Evolutionary conservation across 1,140 invertebrate species (phyloP), one percentile per base, ranked within the genome.

Genomic region (Frieseomelitta varia): DNA sequence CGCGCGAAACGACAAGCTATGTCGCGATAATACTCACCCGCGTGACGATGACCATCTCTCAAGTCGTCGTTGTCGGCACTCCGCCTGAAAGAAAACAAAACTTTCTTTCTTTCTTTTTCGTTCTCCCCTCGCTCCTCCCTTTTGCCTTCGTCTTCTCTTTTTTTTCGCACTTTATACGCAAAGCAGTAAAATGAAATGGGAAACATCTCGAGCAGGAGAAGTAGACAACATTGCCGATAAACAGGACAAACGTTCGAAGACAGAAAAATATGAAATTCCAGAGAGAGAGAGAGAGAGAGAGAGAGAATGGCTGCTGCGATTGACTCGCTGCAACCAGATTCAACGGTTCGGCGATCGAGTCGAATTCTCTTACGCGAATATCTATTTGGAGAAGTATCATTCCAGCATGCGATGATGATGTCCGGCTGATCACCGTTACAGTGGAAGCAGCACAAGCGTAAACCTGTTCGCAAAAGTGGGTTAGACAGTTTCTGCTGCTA

Each of bases 1-100:
- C 2, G 19, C 51, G 21, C 27, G 30, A 74, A 56, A 34, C 24
- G 73, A 56, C 53, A 34, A 74, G 15, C 53, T 63, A n/a, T n/a
- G n/a, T 63, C 27, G 19, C 19, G 24, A n/a, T 61, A 68, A 61
- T 77, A 96, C 96, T 95, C 91, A 96, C 96, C 95, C 96, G 96
- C 94, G 96, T 96, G 94, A 96, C 96, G 95, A 96, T 96, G 95
- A 96, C 96, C 96, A 96, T 96, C 94, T 95, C 94, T 95, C 91
- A 93, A 92, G 87, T 89, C 87, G 91, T 92, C 91, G 91, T 91
- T 92, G 91, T 90, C 90, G 92, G 85, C 92, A 92, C 93, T 93
- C 93, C 93, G 92, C 92, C 93, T 95, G 87, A 72, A 89, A 85
- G 19, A 87, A 75, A 79, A 71, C 11, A 61, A 72, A 72, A 15